Percentiles rank a stretch among this genome's conserved stretches.
These are phyloP conservation scores for Polietes domitor DNA, from an alignment of 2,888 invertebrate species.

Conservation along the genomic window DNA sequence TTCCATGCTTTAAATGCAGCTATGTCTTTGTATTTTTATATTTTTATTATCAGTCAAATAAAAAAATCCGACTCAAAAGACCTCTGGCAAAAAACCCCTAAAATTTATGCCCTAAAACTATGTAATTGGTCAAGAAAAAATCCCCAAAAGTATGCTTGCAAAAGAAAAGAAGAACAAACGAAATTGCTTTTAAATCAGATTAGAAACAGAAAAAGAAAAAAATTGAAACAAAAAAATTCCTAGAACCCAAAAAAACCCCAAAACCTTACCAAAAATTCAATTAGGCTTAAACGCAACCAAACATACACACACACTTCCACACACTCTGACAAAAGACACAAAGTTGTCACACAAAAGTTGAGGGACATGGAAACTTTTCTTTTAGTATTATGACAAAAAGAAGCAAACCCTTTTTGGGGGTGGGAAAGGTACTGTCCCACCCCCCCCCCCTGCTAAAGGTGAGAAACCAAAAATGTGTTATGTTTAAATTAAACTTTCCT, in stretches of 20 bases:
- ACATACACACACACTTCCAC: not conserved
- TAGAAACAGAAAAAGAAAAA: slow-evolving; percentile 21
- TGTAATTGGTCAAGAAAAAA: slow-evolving; percentile 1
- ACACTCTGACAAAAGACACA: not conserved
- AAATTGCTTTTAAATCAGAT: slow-evolving; percentile 50
- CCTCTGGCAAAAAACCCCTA: not conserved
- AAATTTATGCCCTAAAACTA: not conserved
- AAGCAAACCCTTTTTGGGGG: not conserved
- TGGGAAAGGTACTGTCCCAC: too few species aligned
- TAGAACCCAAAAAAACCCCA: not conserved
- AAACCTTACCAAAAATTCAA: slow-evolving; percentile 40
- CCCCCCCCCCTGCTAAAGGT: not conserved
- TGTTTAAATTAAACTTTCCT: slow-evolving; percentile 36
- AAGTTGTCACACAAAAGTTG: slow-evolving; percentile 18
- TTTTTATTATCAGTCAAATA: too few species aligned
- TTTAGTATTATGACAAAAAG: not conserved
- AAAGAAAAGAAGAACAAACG: not conserved
- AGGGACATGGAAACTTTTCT: slow-evolving; percentile 5
- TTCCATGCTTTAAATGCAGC: too few species aligned
- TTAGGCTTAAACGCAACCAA: slow-evolving; percentile 34
- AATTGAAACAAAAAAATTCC: not conserved
- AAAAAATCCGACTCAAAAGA: too few species aligned
- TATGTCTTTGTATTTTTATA: too few species aligned
- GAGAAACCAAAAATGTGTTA: slow-evolving; percentile 50
- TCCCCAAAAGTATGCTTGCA: slow-evolving; percentile 8